A percentile compares a stretch with the other conserved stretches of the same genome.
Conservation (phyloP, 2,113 vertebrate species). For the Grammomys dolichurus region DNA sequence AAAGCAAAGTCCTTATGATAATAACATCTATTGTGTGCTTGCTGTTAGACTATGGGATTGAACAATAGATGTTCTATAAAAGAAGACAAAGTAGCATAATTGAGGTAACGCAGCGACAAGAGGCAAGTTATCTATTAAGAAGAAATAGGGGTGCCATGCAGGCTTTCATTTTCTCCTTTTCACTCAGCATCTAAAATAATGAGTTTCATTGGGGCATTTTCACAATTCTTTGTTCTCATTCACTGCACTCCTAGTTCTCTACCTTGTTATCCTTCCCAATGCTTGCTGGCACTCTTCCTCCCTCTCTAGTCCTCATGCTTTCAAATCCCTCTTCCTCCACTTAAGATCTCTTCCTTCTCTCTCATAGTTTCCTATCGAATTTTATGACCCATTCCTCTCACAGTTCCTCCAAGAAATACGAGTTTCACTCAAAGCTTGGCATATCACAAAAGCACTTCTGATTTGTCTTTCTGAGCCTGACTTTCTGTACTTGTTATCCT, state of each 20-base stretch:
- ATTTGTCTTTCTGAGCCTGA: not conserved
- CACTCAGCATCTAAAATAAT: not conserved
- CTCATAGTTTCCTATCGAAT: not conserved
- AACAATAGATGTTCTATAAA: conserved; percentile 19
- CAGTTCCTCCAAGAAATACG: not conserved
- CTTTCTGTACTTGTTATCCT: not conserved
- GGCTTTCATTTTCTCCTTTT: not conserved
- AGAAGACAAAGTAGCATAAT: not conserved
- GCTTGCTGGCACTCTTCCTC: not conserved
- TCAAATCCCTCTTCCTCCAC: not conserved
- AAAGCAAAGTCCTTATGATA: conserved; percentile 10
- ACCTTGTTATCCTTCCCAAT: not conserved
- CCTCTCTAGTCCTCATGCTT: not conserved
- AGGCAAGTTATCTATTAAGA: not conserved
- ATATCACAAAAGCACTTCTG: not conserved
- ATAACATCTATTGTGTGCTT: conserved; percentile 20
- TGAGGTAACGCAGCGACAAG: not conserved
- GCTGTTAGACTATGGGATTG: not conserved
- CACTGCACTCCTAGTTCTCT: not conserved
- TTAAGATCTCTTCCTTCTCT: not conserved
- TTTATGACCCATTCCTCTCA: not conserved
- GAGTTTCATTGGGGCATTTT: not conserved
- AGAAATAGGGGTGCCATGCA: not conserved
- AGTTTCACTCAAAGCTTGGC: not conserved
- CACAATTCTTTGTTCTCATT: not conserved